phyloP scores from a whole-genome alignment of 2,888 invertebrate species.

The Isotomurus palustris region DNA sequence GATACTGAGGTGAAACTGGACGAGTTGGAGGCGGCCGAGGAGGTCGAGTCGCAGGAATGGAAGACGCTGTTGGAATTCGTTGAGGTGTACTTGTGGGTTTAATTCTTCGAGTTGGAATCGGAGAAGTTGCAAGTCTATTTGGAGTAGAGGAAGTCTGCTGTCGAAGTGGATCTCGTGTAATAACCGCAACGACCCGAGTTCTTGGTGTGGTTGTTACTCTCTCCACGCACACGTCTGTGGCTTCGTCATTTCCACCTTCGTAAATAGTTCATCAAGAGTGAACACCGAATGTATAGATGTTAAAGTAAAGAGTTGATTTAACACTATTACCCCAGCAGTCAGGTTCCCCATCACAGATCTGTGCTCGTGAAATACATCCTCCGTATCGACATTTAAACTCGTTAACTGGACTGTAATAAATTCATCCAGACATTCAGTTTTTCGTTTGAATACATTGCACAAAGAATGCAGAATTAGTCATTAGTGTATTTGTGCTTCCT shows the following conservation, averaged over 20 bases:
- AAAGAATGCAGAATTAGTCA: too few species aligned
- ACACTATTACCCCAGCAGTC: slow-evolving; percentile 37
- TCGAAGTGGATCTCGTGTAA: too few species aligned
- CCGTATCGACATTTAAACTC: slow-evolving; percentile 42
- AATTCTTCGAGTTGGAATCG: too few species aligned
- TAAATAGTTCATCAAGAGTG: neutral
- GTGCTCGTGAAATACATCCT: slow-evolving; percentile 31
- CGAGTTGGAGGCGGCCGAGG: neutral
- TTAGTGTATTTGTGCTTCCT: too few species aligned
- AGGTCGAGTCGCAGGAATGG: neutral
- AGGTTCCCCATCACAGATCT: slow-evolving; percentile 33
- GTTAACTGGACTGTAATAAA: slow-evolving; percentile 17
- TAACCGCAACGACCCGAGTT: too few species aligned
- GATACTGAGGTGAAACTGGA: slow-evolving; percentile 1
- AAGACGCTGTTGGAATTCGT: neutral
- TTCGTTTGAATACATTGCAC: too few species aligned
- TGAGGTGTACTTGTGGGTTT: neutral
- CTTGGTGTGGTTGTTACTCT: neutral
- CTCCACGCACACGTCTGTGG: slow-evolving; percentile 34
- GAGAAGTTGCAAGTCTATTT: too few species aligned
- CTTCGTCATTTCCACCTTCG: slow-evolving; percentile 41
- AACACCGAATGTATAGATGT: neutral
- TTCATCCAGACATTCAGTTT: neutral
- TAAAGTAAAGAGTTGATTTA: neutral
- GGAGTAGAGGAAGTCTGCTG: too few species aligned